Base-by-base conservation (phyloP, 53 echinoderm and acorn worm species). In the Paelopatides confundens region DNA sequence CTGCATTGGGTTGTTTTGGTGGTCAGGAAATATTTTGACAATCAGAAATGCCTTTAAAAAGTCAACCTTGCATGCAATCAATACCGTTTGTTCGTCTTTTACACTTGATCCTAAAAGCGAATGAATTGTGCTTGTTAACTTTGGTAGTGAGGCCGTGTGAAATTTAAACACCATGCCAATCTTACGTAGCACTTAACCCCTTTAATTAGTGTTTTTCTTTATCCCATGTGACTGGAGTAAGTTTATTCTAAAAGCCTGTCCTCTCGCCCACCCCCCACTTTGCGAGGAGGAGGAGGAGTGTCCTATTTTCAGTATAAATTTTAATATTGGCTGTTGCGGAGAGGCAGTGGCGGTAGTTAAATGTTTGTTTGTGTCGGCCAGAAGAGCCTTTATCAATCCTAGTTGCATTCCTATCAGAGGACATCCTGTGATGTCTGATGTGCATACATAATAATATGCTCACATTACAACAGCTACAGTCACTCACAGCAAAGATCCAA, bases 401-500 rank as follows among this genome's bases (percentile, higher is more conserved):
- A 9, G 21, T 21, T 18, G 58, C 58, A 58, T 58, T 18, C 24
- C 58, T 58, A 58, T 18, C 58, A 58, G 58, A 58, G 58, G 24
- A 58, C 67, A 67, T 43, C 74, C 46, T 74, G 74, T 39, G 39
- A 46, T 74, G 14, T 27, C n/a, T n/a, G n/a, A 74, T 10, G 14
- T 74, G 46, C 74, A 74, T 74, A 40, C 74, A 74, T 74, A 74
- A 74, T 74, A 32, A 74, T 39, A 21, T 74, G 17, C 74, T 74
- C 74, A 74, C 74, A 74, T 74, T 74, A 46, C 74, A n/a, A n/a
- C n/a, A 74, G 28, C 74, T 74, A 46, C 7, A 21, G 74, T 40
- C 74, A 74, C 33, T 58, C 58, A 21, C n/a, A n/a, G n/a, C n/a
- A 39, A 43, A 74, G 3, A 36, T 24, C 39, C 46, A 35, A 67